Evolutionary conservation across 1,140 invertebrate species (phyloP).

Genomic region (Oppia nitens): DNA sequence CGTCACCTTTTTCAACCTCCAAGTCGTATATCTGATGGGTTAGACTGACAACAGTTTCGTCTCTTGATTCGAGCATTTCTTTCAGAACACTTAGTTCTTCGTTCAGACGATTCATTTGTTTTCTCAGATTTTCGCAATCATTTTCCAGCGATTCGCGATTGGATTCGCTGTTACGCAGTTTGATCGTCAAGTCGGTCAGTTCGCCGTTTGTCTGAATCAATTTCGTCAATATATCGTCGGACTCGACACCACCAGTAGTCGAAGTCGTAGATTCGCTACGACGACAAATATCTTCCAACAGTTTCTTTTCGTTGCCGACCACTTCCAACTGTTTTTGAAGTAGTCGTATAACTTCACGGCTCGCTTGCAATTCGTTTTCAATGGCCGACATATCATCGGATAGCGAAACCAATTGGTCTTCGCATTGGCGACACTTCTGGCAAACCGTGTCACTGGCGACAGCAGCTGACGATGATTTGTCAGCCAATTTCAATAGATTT

Average conservation of each 20-base stretch:
- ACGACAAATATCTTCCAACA: constrained; percentile 21
- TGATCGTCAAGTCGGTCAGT: not conserved
- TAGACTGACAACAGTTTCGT: constrained; percentile 27
- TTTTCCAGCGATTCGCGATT: not conserved
- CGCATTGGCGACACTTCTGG: not conserved
- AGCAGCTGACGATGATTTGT: too few species aligned
- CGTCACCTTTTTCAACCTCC: constrained; percentile 20
- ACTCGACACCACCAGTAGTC: not conserved
- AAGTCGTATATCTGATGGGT: constrained; percentile 28
- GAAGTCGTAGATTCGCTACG: not conserved
- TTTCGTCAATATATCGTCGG: not conserved
- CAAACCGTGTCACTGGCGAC: not conserved
- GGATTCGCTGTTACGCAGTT: not conserved
- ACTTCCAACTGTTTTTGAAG: constrained; percentile 28
- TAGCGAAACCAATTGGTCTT: constrained; percentile 21
- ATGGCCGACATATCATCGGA: constrained; percentile 24
- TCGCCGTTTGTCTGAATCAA: not conserved
- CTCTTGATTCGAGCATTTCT: constrained; percentile 29
- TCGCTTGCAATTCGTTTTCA: constrained; percentile 28
- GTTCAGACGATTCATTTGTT: constrained; percentile 20
- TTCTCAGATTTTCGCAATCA: constrained; percentile 12
- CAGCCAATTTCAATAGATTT: not conserved
- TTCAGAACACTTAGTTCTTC: constrained; percentile 28
- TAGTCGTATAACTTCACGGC: constrained; percentile 28
- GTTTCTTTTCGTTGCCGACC: constrained; percentile 23